Conservation (phyloP, 2,113 vertebrate species). For the Oophaga pumilio region DNA sequence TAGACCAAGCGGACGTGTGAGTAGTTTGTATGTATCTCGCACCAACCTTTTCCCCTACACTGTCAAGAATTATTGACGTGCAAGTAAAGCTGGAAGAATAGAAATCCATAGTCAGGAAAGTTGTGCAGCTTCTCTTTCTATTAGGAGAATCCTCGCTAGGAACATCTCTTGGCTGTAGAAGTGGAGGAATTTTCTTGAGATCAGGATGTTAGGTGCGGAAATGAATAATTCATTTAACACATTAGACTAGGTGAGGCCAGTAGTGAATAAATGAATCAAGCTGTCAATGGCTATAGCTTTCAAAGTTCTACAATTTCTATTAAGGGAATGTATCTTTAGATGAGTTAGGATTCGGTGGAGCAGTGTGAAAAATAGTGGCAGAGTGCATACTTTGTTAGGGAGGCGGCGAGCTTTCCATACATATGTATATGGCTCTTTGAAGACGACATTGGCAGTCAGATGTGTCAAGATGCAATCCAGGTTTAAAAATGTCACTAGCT, state of each 20-base stretch:
- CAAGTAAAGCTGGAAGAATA: slow-evolving; percentile 12
- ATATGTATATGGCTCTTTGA: slow-evolving; percentile 39
- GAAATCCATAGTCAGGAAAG: slow-evolving; percentile 26
- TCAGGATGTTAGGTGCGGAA: slow-evolving; percentile 51
- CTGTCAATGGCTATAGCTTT: slow-evolving; percentile 55
- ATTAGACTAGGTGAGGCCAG: slow-evolving; percentile 51
- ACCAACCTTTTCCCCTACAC: not conserved
- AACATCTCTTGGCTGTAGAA: slow-evolving; percentile 50
- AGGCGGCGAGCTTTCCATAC: slow-evolving; percentile 24
- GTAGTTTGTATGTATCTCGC: not conserved
- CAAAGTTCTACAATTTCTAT: slow-evolving; percentile 52
- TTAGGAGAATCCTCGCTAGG: slow-evolving; percentile 24
- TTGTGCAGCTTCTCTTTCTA: slow-evolving; percentile 35
- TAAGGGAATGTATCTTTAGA: slow-evolving; percentile 35
- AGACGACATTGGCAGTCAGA: slow-evolving; percentile 8
- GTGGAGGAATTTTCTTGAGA: slow-evolving; percentile 42
- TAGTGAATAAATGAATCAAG: slow-evolving; percentile 56
- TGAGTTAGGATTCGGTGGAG: slow-evolving; percentile 26
- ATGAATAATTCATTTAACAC: slow-evolving; percentile 57
- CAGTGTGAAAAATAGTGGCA: slow-evolving; percentile 28
- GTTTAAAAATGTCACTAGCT: slow-evolving; percentile 38
- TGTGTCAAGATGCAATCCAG: slow-evolving; percentile 39
- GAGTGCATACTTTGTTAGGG: slow-evolving; percentile 16
- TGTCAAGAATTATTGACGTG: slow-evolving; percentile 7
- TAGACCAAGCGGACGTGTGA: not conserved